phyloP scores from a whole-genome alignment of 2,113 vertebrate genomes.

The Tympanuchus pallidicinctus region DNA sequence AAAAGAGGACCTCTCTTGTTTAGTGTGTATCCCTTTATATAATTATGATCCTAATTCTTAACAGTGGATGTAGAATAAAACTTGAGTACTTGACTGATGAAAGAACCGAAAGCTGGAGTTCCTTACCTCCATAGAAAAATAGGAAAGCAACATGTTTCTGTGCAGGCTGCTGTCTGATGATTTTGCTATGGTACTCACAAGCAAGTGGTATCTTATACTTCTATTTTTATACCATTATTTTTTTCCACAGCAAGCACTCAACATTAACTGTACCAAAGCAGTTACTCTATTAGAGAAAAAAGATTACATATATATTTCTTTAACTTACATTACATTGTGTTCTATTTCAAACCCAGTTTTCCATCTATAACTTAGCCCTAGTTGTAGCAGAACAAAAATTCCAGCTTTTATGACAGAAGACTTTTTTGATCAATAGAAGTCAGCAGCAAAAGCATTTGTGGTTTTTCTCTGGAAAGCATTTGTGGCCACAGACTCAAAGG shows the following conservation, averaged over 20 bases:
- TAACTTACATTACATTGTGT: conserved; percentile 21
- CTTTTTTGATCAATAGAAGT: conserved; percentile 74
- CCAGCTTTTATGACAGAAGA: conserved; percentile 68
- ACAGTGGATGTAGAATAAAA: background rate
- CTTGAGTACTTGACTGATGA: background rate
- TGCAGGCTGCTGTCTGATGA: conserved; percentile 22
- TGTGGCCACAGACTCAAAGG: conserved; percentile 73
- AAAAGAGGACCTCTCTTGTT: background rate
- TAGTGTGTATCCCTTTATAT: background rate
- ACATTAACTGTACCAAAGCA: background rate
- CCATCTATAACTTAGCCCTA: conserved; percentile 54
- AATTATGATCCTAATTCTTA: background rate
- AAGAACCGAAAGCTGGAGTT: conserved; percentile 35
- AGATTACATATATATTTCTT: background rate
- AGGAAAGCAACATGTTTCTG: conserved; percentile 17
- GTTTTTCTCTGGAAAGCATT: conserved; percentile 78
- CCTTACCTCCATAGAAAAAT: conserved; percentile 35
- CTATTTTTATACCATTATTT: conserved; percentile 40
- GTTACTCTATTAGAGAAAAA: conserved; percentile 6
- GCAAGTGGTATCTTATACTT: conserved; percentile 35
- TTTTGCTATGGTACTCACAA: conserved; percentile 46
- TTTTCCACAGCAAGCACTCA: conserved; percentile 25
- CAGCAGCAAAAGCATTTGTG: conserved; percentile 67
- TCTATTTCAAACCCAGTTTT: conserved; percentile 64
- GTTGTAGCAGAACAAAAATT: conserved; percentile 68